Percentiles rank a stretch among this genome's conserved stretches.
These are phyloP conservation scores for Onychostruthus taczanowskii DNA, from an alignment of 2,113 vertebrate genomes.

Conservation along the genomic window DNA sequence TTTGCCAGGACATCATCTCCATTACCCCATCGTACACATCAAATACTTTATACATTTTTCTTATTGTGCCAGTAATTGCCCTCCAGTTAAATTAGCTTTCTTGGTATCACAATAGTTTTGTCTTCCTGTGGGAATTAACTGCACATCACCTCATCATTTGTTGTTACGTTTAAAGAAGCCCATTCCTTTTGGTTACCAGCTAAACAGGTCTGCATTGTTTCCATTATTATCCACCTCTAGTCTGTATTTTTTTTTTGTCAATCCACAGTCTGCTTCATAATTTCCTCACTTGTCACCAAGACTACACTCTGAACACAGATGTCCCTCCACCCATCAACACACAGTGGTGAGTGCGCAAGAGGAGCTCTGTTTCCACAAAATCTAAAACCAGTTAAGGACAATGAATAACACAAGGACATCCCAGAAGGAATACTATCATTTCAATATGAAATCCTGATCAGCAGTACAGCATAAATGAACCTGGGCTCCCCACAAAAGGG, in stretches of 20 bases:
- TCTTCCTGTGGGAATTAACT: neutral
- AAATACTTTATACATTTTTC: neutral
- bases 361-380: neutral
- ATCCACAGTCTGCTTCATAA: neutral
- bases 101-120: neutral
- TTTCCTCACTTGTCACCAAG: neutral
- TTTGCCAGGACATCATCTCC: neutral
- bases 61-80: neutral
- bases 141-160: neutral
- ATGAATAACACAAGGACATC: neutral
- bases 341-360: neutral
- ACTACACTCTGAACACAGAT: neutral
- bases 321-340: neutral
- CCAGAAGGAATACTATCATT: neutral
- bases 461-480: neutral
- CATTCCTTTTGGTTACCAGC: neutral
- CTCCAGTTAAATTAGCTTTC: neutral
- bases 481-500: neutral
- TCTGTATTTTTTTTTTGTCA: neutral
- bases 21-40: neutral
- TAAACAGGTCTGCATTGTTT: neutral
- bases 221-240: neutral
- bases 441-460: neutral
- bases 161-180: neutral
- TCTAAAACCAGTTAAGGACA: neutral